Evolutionary conservation across 2,888 invertebrate genomes (phyloP), one percentile per base, ranked within the genome.

Genomic region (Endomychus coccineus): DNA sequence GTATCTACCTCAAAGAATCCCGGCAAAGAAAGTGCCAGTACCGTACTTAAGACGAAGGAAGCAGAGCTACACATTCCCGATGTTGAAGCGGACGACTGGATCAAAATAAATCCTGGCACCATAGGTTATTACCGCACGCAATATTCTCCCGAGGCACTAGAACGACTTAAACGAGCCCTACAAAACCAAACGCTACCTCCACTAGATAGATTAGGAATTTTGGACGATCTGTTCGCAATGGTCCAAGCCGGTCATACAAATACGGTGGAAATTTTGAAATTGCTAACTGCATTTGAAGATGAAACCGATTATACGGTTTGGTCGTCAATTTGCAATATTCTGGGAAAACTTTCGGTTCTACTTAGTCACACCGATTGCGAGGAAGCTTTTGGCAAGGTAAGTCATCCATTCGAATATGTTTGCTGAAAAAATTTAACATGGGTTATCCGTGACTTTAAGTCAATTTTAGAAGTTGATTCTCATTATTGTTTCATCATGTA

Each of bases 251-350:
- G 94, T 1, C 77, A 81, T 46, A 77, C 81, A 3, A 77, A 81
- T 39, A 88, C 91, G 7, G 81, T 82, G 0, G 83, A 88, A 59
- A 82, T 85, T 1, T 68, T 96, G 34, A 79, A 83, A 56, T 71
- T 95, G n/a, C 79, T 91, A 58, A 77, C 82, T 52, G 87, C 91
- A 0, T 92, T 83, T 61, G 74, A 77, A 44, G 78, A 84, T 49
- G 94, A 96, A 64, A 80, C 79, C 21, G 87, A 94, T 66, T 96
- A 84, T 68, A 91, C 92, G 0, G 95, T 95, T 1, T 96, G 95
- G 95, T 83, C 80, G 4, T 82, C 83, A 1, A 80, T 91, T 46
- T 77, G 78, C 24, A 83, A 81, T 59, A 84, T 85, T 50, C 67
- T 94, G 35, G 74, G 78, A n/a, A 83, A 82, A 58, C 69, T 94